These are phyloP conservation scores for Chaunax sp. DNA, from an alignment of 2,797 vertebrate species.

Conservation along the genomic window DNA sequence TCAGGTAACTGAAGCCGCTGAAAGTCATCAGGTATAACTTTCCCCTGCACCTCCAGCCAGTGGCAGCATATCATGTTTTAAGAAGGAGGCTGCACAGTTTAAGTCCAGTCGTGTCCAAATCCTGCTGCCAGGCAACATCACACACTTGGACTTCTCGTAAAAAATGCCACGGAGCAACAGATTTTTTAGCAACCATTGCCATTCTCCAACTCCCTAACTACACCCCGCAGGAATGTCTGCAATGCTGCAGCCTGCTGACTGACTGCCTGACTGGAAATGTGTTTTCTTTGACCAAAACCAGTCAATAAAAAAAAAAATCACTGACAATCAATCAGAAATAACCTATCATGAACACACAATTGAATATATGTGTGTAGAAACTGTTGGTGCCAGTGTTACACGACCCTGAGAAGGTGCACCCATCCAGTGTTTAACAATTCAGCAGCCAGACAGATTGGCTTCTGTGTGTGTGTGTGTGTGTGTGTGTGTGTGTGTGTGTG, in stretches of 20 bases:
- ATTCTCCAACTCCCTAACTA: conserved; percentile 60
- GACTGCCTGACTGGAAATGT: conserved; percentile 27
- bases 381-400: background rate
- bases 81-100: conserved; percentile 30
- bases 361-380: background rate
- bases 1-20: conserved; percentile 20
- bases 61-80: conserved; percentile 43
- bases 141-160: conserved; percentile 50
- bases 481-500: conserved; percentile 11
- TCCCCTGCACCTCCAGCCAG: conserved; percentile 17
- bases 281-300: conserved; percentile 28
- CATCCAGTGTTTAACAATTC: conserved; percentile 50
- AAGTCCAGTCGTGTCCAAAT: conserved; percentile 42
- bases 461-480: background rate
- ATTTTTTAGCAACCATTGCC: conserved; percentile 57
- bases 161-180: conserved; percentile 47
- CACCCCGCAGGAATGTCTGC: conserved; percentile 72
- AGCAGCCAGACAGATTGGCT: conserved; percentile 33
- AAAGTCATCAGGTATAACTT: conserved; percentile 49
- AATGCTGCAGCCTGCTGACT: conserved; percentile 71
- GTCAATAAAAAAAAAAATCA: background rate
- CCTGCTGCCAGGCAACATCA: conserved; percentile 69
- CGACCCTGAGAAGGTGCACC: conserved; percentile 1
- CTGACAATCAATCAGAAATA: conserved; percentile 12
- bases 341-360: background rate